These are phyloP conservation scores for Spisula subtruncata DNA, from an alignment of 2,888 invertebrate species.

Conservation along the genomic window DNA sequence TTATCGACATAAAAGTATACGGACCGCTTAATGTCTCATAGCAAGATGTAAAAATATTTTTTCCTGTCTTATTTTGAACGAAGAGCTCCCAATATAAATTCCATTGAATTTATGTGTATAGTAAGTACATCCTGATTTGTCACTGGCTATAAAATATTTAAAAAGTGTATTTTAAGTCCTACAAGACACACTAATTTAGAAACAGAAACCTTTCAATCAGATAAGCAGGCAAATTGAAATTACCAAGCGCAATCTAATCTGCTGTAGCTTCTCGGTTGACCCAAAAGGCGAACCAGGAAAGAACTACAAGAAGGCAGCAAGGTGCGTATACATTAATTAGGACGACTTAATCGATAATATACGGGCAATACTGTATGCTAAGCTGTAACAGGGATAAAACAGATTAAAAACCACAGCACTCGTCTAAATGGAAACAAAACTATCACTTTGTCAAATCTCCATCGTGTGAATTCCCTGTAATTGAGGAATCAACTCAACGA, in stretches of 20 bases:
- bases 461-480: not conserved
- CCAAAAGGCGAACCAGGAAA: slow-evolving; percentile 99
- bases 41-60: too few relatives aligned
- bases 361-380: slow-evolving; percentile 94
- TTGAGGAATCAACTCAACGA: not conserved
- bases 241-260: slow-evolving; percentile 95
- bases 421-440: not conserved
- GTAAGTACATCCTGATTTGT: too few relatives aligned
- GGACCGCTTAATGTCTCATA: too few relatives aligned
- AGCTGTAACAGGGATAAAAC: slow-evolving; percentile 69
- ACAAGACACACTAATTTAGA: not conserved
- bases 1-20: not conserved
- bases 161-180: too few relatives aligned
- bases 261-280: slow-evolving; percentile 98
- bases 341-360: slow-evolving; percentile 96
- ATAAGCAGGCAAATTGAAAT: slow-evolving; percentile 13
- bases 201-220: slow-evolving; percentile 27
- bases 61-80: too few relatives aligned
- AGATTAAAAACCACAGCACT: not conserved
- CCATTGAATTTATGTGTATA: too few relatives aligned
- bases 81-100: too few relatives aligned
- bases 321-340: slow-evolving; percentile 97
- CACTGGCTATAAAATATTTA: too few relatives aligned
- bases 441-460: not conserved
- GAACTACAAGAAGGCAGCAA: slow-evolving; percentile 96